phyloP scores from a whole-genome alignment of 2,888 invertebrate genomes.

The Cryptosula pallasiana region DNA sequence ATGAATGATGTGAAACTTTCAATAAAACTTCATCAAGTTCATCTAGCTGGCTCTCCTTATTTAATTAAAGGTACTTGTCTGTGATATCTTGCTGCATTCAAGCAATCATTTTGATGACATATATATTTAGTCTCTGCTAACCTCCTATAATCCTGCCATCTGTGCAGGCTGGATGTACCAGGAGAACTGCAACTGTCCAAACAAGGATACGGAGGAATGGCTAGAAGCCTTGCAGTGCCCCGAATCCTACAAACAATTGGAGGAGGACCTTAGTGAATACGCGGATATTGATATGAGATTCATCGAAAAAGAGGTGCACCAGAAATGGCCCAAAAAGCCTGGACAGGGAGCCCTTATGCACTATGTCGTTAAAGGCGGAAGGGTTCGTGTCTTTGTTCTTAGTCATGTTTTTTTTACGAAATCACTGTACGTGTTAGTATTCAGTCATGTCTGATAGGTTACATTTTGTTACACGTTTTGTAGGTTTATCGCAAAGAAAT shows the following conservation, averaged over 20 bases:
- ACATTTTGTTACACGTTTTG: too few relatives aligned
- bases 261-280: slow-evolving; percentile 67
- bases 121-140: too few relatives aligned
- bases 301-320: slow-evolving; percentile 62
- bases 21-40: slow-evolving; percentile 62
- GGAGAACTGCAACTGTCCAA: slow-evolving; percentile 81
- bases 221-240: slow-evolving; percentile 61
- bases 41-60: slow-evolving; percentile 65
- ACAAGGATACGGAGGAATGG: slow-evolving; percentile 63
- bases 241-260: slow-evolving; percentile 64
- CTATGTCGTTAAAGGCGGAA: slow-evolving; percentile 76
- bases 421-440: too few relatives aligned
- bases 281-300: slow-evolving; percentile 65
- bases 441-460: too few relatives aligned
- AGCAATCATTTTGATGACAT: too few relatives aligned
- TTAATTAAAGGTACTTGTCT: slow-evolving; percentile 63
- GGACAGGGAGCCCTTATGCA: slow-evolving; percentile 77
- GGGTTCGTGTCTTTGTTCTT: slow-evolving; percentile 51
- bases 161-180: slow-evolving; percentile 66
- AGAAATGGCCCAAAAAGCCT: slow-evolving; percentile 70
- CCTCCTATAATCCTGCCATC: too few relatives aligned
- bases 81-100: too few relatives aligned
- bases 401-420: background rate
- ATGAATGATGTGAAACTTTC: slow-evolving; percentile 68
- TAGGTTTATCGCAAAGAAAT: slow-evolving; percentile 77